These are phyloP conservation scores for Oreortyx pictus DNA, from an alignment of 2,797 vertebrate genomes.

Conservation along the genomic window DNA sequence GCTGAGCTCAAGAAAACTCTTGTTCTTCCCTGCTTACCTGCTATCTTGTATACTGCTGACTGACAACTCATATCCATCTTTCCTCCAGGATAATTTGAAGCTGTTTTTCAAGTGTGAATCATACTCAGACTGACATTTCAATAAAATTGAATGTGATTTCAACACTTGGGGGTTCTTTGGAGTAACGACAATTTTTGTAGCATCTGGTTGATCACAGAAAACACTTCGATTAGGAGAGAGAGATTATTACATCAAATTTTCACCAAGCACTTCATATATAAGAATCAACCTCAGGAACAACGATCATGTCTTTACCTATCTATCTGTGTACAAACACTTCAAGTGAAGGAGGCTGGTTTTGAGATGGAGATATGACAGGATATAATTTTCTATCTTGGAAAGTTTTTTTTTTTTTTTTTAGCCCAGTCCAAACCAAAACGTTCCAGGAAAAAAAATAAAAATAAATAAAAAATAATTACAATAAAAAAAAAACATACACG, in stretches of 20 bases:
- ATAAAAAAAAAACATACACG: not conserved
- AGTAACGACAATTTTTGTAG: slow-evolving; percentile 85
- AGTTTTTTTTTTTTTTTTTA: not conserved
- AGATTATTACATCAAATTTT: not conserved
- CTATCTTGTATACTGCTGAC: slow-evolving; percentile 84
- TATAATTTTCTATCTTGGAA: not conserved
- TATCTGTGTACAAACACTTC: not conserved
- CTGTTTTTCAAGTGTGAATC: slow-evolving; percentile 88
- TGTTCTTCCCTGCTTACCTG: slow-evolving; percentile 78
- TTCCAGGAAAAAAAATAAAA: not conserved
- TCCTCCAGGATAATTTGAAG: slow-evolving; percentile 91
- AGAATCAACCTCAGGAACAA: slow-evolving; percentile 26
- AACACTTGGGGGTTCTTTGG: slow-evolving; percentile 86
- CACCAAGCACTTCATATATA: not conserved
- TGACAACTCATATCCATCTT: slow-evolving; percentile 83
- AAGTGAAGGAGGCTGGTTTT: not conserved
- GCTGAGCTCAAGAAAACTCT: not conserved
- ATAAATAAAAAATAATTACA: not conserved
- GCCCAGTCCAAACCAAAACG: not conserved
- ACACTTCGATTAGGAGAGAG: slow-evolving; percentile 41
- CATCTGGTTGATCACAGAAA: slow-evolving; percentile 80
- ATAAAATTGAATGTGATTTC: slow-evolving; percentile 82
- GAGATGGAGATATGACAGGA: not conserved
- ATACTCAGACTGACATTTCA: slow-evolving; percentile 88
- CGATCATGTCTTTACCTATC: not conserved